Conservation (phyloP, 1,140 invertebrate species). For the Antheraea pernyi region DNA sequence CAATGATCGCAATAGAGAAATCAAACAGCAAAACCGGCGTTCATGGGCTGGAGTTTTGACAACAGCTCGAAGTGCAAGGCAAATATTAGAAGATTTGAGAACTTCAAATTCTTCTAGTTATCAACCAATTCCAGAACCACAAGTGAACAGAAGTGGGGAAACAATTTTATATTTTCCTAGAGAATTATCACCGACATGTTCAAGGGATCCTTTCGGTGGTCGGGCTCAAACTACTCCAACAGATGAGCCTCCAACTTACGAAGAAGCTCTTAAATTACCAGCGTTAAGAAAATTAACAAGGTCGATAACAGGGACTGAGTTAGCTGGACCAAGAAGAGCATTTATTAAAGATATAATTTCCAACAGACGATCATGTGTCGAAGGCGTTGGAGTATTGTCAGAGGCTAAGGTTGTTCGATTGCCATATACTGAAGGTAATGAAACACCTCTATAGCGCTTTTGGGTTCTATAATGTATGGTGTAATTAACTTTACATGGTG, state of each 20-base stretch:
- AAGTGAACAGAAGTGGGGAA: slow-evolving; percentile 49
- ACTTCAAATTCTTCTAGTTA: slow-evolving; percentile 46
- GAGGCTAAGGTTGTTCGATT: slow-evolving; percentile 64
- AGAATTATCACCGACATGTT: slow-evolving; percentile 81
- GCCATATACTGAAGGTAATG: slow-evolving; percentile 59
- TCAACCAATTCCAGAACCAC: slow-evolving; percentile 57
- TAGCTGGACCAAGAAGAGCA: slow-evolving; percentile 63
- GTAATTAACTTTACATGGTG: slow-evolving; percentile 57
- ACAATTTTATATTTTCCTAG: slow-evolving; percentile 81
- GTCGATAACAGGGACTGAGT: slow-evolving; percentile 75
- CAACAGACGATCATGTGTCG: slow-evolving; percentile 75
- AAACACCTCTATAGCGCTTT: slow-evolving; percentile 68
- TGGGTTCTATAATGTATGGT: slow-evolving; percentile 19
- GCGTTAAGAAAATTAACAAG: slow-evolving; percentile 76
- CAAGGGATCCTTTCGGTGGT: slow-evolving; percentile 81
- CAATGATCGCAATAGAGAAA: slow-evolving; percentile 47
- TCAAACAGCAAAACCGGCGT: slow-evolving; percentile 63
- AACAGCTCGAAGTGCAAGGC: slow-evolving; percentile 58
- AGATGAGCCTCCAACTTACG: slow-evolving; percentile 74
- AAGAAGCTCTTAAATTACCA: slow-evolving; percentile 78
- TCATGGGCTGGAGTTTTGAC: slow-evolving; percentile 70
- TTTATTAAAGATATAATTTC: slow-evolving; percentile 74
- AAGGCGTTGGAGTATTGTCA: slow-evolving; percentile 68
- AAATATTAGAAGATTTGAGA: slow-evolving; percentile 65
- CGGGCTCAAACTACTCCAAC: slow-evolving; percentile 76